phyloP scores from a whole-genome alignment of 2,888 invertebrate species.

The Aphidoletes aphidimyza region DNA sequence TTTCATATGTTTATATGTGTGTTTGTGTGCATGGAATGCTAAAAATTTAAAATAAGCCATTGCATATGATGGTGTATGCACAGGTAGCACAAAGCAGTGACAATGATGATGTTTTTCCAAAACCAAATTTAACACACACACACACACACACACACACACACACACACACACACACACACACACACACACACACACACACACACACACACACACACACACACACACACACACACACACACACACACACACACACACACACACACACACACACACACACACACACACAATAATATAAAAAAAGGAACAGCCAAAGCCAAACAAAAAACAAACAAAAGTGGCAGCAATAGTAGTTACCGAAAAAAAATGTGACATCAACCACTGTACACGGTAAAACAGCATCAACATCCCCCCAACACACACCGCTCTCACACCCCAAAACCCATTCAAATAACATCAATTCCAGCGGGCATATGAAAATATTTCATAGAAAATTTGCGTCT shows the following conservation, averaged over 20 bases:
- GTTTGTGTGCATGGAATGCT: background rate
- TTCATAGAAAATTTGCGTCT: constrained; percentile 46
- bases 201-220: too few species aligned
- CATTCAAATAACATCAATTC: constrained; percentile 3
- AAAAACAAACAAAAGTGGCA: background rate
- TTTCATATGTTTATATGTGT: constrained; percentile 9
- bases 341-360: background rate
- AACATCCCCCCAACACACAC: too few species aligned
- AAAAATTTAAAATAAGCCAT: constrained; percentile 33
- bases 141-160: too few species aligned
- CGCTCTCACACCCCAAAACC: background rate
- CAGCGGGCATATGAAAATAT: constrained; percentile 6
- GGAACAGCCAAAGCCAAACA: background rate
- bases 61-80: background rate
- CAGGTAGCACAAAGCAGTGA: background rate
- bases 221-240: too few species aligned
- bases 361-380: background rate
- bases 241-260: too few species aligned
- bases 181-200: too few species aligned
- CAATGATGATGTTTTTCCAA: background rate
- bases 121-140: too few species aligned
- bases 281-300: background rate
- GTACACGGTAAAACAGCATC: too few species aligned
- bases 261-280: too few species aligned
- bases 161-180: too few species aligned